A percentile compares a stretch with the other conserved stretches of the same genome.
phyloP scores from a whole-genome alignment of 2,888 invertebrate genomes.

The Dicyrtomina minuta region DNA sequence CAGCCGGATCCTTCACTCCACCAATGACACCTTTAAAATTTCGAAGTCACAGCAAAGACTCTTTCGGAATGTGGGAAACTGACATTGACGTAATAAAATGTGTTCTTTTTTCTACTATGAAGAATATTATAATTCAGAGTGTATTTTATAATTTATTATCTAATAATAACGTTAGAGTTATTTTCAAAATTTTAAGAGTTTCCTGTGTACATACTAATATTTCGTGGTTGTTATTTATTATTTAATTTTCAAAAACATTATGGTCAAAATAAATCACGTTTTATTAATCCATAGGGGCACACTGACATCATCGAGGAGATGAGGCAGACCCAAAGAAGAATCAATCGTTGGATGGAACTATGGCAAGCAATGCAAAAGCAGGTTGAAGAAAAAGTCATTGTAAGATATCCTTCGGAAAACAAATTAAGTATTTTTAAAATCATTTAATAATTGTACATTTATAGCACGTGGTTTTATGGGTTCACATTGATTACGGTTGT shows the following conservation, averaged over 20 bases:
- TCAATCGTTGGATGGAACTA: constrained; percentile 23
- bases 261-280: too few relatives aligned
- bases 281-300: constrained; percentile 14
- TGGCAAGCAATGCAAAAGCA: constrained; percentile 11
- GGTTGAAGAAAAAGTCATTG: constrained; percentile 8
- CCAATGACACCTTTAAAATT: constrained; percentile 12
- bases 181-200: too few relatives aligned
- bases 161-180: too few relatives aligned
- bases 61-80: constrained; percentile 18
- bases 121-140: neutral
- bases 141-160: too few relatives aligned
- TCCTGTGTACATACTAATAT: too few relatives aligned
- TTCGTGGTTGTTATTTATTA: too few relatives aligned
- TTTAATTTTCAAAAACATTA: too few relatives aligned
- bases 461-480: neutral
- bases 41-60: neutral
- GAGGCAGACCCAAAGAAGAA: constrained; percentile 21
- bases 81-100: constrained; percentile 14
- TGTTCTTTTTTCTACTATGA: neutral
- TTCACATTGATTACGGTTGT: neutral
- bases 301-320: constrained; percentile 20
- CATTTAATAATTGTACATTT: neutral
- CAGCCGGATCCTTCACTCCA: constrained; percentile 11
- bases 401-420: too few relatives aligned
- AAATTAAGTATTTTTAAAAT: neutral